Percentiles rank a stretch among this genome's conserved stretches.
These are phyloP conservation scores for Pelobates fuscus DNA, from an alignment of 2,113 vertebrate species.

Conservation along the genomic window DNA sequence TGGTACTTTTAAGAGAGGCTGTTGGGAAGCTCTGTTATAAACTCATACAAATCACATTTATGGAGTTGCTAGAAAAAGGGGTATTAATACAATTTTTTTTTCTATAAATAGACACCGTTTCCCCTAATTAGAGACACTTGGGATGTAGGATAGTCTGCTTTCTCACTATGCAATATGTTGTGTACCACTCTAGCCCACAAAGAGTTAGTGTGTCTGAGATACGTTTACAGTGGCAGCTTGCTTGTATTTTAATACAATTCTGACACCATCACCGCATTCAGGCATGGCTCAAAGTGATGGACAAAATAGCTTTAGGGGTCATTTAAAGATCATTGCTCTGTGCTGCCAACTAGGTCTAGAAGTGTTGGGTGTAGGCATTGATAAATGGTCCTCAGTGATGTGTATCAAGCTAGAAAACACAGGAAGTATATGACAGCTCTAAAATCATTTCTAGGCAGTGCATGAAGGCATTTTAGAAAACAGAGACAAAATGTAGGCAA, in stretches of 20 bases:
- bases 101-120: too few relatives aligned
- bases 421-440: slow-evolving; percentile 31
- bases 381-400: slow-evolving; percentile 37
- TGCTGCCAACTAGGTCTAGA: slow-evolving; percentile 23
- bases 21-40: too few relatives aligned
- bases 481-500: not conserved
- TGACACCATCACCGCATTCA: not conserved
- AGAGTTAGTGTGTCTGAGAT: not conserved
- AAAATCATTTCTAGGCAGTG: slow-evolving; percentile 22
- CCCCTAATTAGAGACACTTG: too few relatives aligned
- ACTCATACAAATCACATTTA: too few relatives aligned
- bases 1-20: too few relatives aligned
- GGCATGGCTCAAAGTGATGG: slow-evolving; percentile 25
- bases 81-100: too few relatives aligned
- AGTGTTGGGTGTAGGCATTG: slow-evolving; percentile 18
- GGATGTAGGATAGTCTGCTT: too few relatives aligned
- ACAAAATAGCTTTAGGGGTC: slow-evolving; percentile 42
- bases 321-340: slow-evolving; percentile 34
- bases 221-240: not conserved
- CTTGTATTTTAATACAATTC: slow-evolving; percentile 1
- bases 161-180: too few relatives aligned
- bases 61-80: too few relatives aligned
- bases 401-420: slow-evolving; percentile 33
- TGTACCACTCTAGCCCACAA: not conserved
- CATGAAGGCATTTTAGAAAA: slow-evolving; percentile 8